Percentiles rank a stretch among this genome's conserved stretches.
Evolutionary conservation across 2,113 vertebrate genomes (phyloP).

Genomic region (Nematolebias whitei): DNA sequence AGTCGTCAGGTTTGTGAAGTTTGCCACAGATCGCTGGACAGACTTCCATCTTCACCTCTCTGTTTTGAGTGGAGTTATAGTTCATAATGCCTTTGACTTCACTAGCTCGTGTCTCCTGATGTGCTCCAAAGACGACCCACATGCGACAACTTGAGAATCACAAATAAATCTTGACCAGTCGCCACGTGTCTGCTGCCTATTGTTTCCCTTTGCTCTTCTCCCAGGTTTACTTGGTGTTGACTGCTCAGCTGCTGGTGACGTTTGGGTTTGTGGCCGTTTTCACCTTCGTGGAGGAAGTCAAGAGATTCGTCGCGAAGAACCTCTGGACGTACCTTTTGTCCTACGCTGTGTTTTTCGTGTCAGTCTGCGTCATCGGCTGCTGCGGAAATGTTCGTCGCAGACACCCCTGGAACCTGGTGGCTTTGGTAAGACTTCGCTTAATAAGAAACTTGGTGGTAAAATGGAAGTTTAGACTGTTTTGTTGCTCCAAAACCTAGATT

Average conservation of each 20-base stretch:
- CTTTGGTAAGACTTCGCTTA: constrained; percentile 80
- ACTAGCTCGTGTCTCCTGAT: too few relatives aligned
- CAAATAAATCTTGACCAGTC: too few relatives aligned
- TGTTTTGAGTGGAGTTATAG: too few relatives aligned
- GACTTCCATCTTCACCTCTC: too few relatives aligned
- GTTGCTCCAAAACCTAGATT: too few relatives aligned
- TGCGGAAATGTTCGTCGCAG: constrained; percentile 89
- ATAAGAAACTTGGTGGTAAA: too few relatives aligned
- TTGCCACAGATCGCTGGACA: too few relatives aligned
- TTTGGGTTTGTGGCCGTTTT: constrained; percentile 89
- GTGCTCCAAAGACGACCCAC: too few relatives aligned
- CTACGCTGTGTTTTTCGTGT: constrained; percentile 87
- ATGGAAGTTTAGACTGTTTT: too few relatives aligned
- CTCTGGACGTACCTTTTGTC: constrained; percentile 91
- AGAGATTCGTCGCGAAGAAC: constrained; percentile 81
- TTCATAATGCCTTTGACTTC: too few relatives aligned
- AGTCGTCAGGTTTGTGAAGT: too few relatives aligned
- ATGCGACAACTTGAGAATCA: too few relatives aligned
- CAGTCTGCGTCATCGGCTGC: constrained; percentile 91
- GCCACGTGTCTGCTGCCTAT: neutral
- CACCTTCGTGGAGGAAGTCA: constrained; percentile 85
- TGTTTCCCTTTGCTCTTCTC: neutral
- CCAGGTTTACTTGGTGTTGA: constrained; percentile 93
- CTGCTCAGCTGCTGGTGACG: constrained; percentile 88
- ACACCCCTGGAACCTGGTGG: constrained; percentile 94